Evolutionary conservation across 30 jellyfish, hydroid and myxozoan genomes (phyloP), one percentile per base, ranked within the genome.

Genomic region (Cassiopea andromeda): DNA sequence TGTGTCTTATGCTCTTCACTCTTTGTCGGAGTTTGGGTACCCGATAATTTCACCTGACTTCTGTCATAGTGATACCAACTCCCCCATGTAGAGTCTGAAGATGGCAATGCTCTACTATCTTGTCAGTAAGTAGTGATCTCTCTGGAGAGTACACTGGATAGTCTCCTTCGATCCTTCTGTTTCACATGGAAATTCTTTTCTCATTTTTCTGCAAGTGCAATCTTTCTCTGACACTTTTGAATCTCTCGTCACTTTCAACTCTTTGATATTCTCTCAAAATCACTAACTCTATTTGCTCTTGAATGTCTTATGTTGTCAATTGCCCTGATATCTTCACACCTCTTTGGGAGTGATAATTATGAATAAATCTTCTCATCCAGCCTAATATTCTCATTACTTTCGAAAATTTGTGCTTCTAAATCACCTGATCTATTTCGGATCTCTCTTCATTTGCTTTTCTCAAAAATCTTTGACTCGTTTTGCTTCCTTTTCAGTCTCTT

Each of bases 1-100:
- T 18, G 71, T 77, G 50, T 50, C 79, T 70, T 68, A 80, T 44
- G 44, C 89, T 60, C 87, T 88, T 88, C 44, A 78, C 95, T 46
- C 71, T 19, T 58, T 74, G 73, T 9, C 91, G 45, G 1, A 88
- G 92, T 18, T 60, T 79, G 69, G 91, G 91, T 46, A 78, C 80
- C 95, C 86, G 78, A 71, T 60, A 87, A n/a, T 43, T 76, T 17
- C 60, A 19, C 70, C 94, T 66, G 66, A 85, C 92, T 10, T 49
- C 46, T 57, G 86, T 67, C 92, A 85, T 85, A 8, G 87, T 71
- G 50, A 57, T 70, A 66, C 83, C 48, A 70, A 87, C 89, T 77
- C 89, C 94, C 89, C 94, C 94, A 77, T 87, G 94, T 47, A 87
- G 64, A 12, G 94, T 87, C 14, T 14, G 46, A 1, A 54, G 57